Evolutionary conservation across 30 jellyfish, hydroid and myxozoan species (phyloP).

Genomic region (Pseudorhiza aurosa): DNA sequence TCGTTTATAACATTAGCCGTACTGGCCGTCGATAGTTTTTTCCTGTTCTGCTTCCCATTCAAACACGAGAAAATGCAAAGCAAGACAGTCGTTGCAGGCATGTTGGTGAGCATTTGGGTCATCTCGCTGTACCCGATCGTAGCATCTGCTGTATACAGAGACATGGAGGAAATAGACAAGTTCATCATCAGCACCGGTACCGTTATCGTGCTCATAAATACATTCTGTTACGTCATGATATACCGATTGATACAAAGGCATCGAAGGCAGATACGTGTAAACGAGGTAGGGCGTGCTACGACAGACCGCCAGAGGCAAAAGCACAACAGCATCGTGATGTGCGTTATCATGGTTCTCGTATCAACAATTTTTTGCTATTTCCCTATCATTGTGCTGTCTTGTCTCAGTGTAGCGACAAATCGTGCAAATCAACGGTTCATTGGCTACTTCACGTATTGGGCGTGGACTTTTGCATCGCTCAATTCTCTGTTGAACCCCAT

Average conservation of each 20-base stretch:
- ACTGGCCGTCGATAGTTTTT: slow-evolving; percentile 34
- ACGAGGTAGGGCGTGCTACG: slow-evolving; percentile 3
- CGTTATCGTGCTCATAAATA: background rate
- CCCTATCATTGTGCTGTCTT: slow-evolving; percentile 6
- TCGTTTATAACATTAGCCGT: slow-evolving; percentile 46
- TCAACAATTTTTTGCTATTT: slow-evolving; percentile 28
- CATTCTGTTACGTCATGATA: slow-evolving; percentile 20
- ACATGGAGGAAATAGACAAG: slow-evolving; percentile 14
- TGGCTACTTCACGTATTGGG: slow-evolving; percentile 60
- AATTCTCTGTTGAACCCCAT: slow-evolving; percentile 47
- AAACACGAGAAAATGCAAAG: slow-evolving; percentile 13
- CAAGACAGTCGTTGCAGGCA: background rate
- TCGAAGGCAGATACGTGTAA: slow-evolving; percentile 16
- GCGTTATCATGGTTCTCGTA: slow-evolving; percentile 19
- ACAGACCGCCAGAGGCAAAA: background rate
- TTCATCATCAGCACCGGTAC: slow-evolving; percentile 29
- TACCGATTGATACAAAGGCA: slow-evolving; percentile 39
- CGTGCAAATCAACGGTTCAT: slow-evolving; percentile 27
- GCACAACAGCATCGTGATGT: slow-evolving; percentile 14
- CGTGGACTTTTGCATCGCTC: slow-evolving; percentile 37
- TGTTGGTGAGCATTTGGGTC: slow-evolving; percentile 12
- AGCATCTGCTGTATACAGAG: background rate
- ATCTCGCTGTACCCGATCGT: slow-evolving; percentile 41
- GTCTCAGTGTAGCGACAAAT: slow-evolving; percentile 14
- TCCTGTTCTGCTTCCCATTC: slow-evolving; percentile 49